Percentiles rank a stretch among this genome's conserved stretches.
Evolutionary conservation across 1,140 invertebrate species (phyloP).

Genomic region (Lepidostoma basale): DNA sequence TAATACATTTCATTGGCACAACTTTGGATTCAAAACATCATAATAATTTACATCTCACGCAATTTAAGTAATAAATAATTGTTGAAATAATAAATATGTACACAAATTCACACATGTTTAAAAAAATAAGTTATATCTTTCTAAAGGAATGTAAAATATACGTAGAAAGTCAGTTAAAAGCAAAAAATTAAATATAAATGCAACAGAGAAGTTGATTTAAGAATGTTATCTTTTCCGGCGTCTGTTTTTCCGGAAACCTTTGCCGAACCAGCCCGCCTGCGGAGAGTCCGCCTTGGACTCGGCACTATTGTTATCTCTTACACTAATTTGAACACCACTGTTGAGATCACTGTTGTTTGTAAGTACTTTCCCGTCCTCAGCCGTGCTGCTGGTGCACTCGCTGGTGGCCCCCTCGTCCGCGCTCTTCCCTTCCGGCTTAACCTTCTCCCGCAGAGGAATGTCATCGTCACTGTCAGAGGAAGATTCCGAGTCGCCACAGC

Average conservation of each 20-base stretch:
- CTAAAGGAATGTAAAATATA: conserved; percentile 17
- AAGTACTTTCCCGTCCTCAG: conserved; percentile 19
- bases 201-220: conserved; percentile 17
- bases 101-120: background rate
- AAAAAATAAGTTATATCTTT: conserved; percentile 12
- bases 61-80: background rate
- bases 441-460: conserved; percentile 42
- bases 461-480: conserved; percentile 53
- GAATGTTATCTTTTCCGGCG: conserved; percentile 49
- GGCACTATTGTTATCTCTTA: conserved; percentile 30
- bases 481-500: conserved; percentile 61
- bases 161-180: background rate
- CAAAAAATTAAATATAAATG: background rate
- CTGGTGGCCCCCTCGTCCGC: conserved; percentile 47
- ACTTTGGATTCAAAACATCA: conserved; percentile 15
- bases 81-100: background rate
- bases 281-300: conserved; percentile 49
- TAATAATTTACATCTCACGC: background rate
- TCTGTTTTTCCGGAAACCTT: conserved; percentile 62
- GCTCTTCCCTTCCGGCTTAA: conserved; percentile 34
- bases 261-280: conserved; percentile 67
- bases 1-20: conserved; percentile 16
- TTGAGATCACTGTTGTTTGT: conserved; percentile 49
- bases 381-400: conserved; percentile 38
- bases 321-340: conserved; percentile 45